Evolutionary conservation across 1,140 invertebrate genomes (phyloP), one percentile per base, ranked within the genome.

Genomic region (Drosophila jambulina): DNA sequence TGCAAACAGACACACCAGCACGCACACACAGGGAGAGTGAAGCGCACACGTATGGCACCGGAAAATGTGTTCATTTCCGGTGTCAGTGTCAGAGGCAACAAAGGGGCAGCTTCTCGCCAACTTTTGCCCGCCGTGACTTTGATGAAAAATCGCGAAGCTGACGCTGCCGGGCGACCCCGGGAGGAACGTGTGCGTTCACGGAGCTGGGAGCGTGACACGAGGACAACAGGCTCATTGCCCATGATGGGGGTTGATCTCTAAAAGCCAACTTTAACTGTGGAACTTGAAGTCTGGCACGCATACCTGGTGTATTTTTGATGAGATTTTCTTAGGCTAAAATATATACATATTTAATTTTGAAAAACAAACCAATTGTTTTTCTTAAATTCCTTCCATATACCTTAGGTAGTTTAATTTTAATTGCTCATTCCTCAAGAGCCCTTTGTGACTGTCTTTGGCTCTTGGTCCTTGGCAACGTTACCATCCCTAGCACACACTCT

Each of bases 31-130:
- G 5, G 51, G 36, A 27, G 25, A 51, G 25, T 29, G 48, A 48
- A 42, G 61, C 45, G 71, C 45, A 53, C 61, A 58, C 56, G 78
- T 71, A 83, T 82, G 77, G 79, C 80, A 71, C 81, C 86, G 86
- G 86, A 90, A 91, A 91, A 91, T 90, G 86, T 91, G 86, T 91
- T 91, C 86, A 91, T 91, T 91, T 91, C 86, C 86, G 86, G 86
- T 90, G 86, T 91, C 86, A 90, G 79, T 91, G 85, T 80, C 85
- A 85, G 79, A 77, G 53, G 57, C 70, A 82, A 72, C 60, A 65
- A 78, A 69, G 71, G 75, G 59, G 65, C 69, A 60, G 60, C 60
- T 77, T 77, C 75, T 78, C 74, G 74, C 75, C 64, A 78, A 78
- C 75, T 78, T 77, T 70, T 78, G 75, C 75, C 75, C 65, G 57